Evolutionary conservation across 2,797 vertebrate species (phyloP), one percentile per base, ranked within the genome.

Genomic region (Crenuchus spilurus): DNA sequence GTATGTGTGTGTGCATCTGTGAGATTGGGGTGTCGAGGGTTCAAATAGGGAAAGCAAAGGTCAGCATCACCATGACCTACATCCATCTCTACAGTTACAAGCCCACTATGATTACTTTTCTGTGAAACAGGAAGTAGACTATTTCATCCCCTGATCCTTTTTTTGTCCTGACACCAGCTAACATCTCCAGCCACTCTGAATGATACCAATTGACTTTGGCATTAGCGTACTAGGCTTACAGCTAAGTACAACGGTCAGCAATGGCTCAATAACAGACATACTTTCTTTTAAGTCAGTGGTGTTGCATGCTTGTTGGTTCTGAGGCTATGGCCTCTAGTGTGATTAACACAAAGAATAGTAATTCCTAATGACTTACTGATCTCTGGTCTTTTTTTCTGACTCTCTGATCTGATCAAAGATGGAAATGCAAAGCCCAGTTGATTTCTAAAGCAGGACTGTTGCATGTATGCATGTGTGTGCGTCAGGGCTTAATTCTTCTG

Each of bases 61-160:
- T 87, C 69, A 66, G 61, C 83, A 85, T 88, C 84, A 80, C 87
- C 88, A 91, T 93, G 91, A 92, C 92, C 91, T 87, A 90, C 83
- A 93, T 93, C 74, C 73, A 86, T 82, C 85, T 80, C 75, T 63
- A 54, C 33, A 62, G 82, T 83, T 82, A 88, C 84, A 87, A 87
- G 80, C 82, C 61, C 78, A 64, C 82, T 24, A 78, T 87, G 88
- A 94, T 92, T 92, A 85, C 16, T 89, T 90, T 92, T 88, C 84
- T 0, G 46, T 84, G 83, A 92, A 91, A 89, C 83, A 75, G 54
- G 61, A 77, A 83, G 85, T 80, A 84, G 91, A 87, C 88, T 83
- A 88, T 90, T 87, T 85, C 51, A 67, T 57, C 81, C 75, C 63
- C 87, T 84, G 84, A 42, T 77, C 42, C 71, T 75, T 70, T 76